Percentiles rank a stretch among this genome's conserved stretches.
Evolutionary conservation across 2,113 vertebrate genomes (phyloP).

Genomic region (Athene noctua): DNA sequence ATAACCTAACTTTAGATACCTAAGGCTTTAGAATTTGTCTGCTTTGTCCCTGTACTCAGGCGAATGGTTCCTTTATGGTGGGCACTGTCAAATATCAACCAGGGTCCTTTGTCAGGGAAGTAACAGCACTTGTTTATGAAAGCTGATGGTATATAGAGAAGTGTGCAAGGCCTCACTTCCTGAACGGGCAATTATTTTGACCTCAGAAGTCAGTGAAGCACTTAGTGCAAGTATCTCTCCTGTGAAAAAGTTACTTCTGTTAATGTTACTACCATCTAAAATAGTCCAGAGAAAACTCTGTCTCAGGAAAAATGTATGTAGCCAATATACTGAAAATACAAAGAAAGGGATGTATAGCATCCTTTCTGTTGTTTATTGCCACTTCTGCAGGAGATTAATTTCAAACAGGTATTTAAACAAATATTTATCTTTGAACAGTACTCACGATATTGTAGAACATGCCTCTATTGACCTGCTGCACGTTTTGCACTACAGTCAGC

Average conservation of each 20-base stretch:
- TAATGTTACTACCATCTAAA: background rate
- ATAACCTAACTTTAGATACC: background rate
- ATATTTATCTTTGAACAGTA: background rate
- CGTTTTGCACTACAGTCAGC: background rate
- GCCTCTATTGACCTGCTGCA: background rate
- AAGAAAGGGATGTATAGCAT: background rate
- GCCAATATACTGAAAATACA: background rate
- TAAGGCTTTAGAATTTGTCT: background rate
- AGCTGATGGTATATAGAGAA: conserved; percentile 9
- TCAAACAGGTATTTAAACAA: background rate
- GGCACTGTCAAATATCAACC: background rate
- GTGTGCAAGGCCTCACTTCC: background rate
- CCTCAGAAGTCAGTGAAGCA: background rate
- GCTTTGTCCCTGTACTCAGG: background rate
- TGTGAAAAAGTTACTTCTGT: background rate
- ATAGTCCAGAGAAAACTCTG: background rate
- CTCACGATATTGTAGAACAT: fast-evolving
- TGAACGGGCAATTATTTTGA: background rate
- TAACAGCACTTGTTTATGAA: background rate
- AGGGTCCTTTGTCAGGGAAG: background rate
- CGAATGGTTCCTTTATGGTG: background rate
- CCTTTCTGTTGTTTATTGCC: background rate
- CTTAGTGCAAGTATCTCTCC: background rate
- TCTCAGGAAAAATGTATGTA: background rate
- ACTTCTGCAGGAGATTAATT: background rate